Evolutionary conservation across 1,140 invertebrate genomes (phyloP), one percentile per base, ranked within the genome.

Genomic region (Leptinotarsa defecta): DNA sequence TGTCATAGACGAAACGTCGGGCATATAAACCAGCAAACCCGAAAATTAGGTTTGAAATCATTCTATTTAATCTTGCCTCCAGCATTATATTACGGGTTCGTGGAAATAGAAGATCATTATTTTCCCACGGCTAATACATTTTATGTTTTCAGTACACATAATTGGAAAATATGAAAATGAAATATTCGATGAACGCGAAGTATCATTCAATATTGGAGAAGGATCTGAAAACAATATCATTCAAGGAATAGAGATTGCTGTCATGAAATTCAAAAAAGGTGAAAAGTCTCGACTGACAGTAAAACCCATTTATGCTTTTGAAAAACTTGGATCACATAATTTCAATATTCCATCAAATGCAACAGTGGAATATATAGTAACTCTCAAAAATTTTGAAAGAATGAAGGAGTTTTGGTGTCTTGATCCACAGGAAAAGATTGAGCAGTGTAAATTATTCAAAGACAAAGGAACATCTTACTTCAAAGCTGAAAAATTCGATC

Each of bases 401-500:
- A 86, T 87, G 0, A 91, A 92, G 80, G 93, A 95, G 78, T 85
- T 86, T n/a, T 98, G 95, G 95, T 90, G 92, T 48, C 89, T 98
- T 87, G 92, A 94, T 74, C 87, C 85, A 17, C 83, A 88, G 6
- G 93, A 98, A 83, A 95, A 94, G 83, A 80, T 99, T 19, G 92
- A 94, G 72, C 92, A 95, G 81, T 92, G 94, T 1, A 92, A 93
- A 84, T 87, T 93, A 5, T 92, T 91, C 62, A 99, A 99, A 87
- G 93, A 94, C 68, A 97, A 95, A 86, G 97, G 96, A 68, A 98
- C 95, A 0, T 89, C 91, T 57, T 98, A 95, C 85, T 98, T 98
- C 81, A 97, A 96, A 85, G 86, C 88, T 3, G 90, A 88, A 69
- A 95, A 97, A 83, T 93, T 90, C 79, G 84, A 87, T 65, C 76